Percentiles rank a stretch among this genome's conserved stretches.
phyloP scores from a whole-genome alignment of 2,797 vertebrate species.

The Antrozous pallidus region DNA sequence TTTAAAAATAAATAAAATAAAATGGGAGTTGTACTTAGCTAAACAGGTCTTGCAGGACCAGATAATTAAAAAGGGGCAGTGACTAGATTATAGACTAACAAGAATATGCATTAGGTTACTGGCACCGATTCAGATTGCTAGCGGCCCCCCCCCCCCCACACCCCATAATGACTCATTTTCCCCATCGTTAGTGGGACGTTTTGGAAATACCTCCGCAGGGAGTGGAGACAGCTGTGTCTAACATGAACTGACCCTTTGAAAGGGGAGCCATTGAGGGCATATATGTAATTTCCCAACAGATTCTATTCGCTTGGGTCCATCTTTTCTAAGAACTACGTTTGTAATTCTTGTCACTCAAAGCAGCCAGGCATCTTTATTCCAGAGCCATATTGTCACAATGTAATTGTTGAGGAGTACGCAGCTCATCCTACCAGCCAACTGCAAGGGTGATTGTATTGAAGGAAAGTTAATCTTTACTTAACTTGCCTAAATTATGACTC shows the following conservation, averaged over 20 bases:
- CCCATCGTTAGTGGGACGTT: background rate
- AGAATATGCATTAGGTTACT: no score
- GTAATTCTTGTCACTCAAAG: constrained; percentile 17
- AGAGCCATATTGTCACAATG: constrained; percentile 61
- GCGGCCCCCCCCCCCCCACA: no score
- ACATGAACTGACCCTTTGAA: background rate
- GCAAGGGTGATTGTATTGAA: constrained; percentile 64
- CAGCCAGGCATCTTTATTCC: constrained; percentile 32
- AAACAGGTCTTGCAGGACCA: no score
- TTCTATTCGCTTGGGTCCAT: background rate
- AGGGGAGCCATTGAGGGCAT: background rate
- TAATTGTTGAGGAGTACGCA: constrained; percentile 60
- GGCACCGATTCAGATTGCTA: no score
- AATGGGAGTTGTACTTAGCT: no score
- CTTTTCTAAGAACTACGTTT: background rate
- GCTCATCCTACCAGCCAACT: constrained; percentile 64
- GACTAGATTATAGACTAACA: no score
- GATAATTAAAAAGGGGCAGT: no score
- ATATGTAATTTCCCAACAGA: background rate
- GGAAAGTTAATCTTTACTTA: constrained; percentile 80
- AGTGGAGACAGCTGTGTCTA: background rate
- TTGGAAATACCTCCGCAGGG: background rate
- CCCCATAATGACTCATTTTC: no score
- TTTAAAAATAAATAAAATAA: no score
- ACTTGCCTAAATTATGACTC: constrained; percentile 66